These are phyloP conservation scores for Lutjanus campechanus DNA, from an alignment of 2,797 vertebrate genomes.

Conservation along the genomic window DNA sequence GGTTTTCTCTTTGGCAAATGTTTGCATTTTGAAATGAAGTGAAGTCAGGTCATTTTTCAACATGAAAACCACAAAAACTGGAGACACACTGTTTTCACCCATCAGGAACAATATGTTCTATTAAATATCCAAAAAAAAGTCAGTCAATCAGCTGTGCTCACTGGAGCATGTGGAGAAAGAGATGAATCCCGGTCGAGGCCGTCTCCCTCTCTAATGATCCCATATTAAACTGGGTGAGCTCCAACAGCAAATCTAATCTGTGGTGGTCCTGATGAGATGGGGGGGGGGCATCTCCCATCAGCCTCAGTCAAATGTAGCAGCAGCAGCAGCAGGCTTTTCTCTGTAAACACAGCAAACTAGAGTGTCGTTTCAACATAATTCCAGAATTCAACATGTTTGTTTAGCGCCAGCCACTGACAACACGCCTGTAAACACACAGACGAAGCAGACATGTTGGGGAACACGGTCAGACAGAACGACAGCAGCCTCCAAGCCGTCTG, in stretches of 20 bases:
- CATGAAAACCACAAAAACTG: neutral
- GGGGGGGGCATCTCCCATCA: constrained; percentile 1
- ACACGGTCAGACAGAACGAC: constrained; percentile 5
- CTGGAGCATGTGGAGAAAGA: constrained; percentile 36
- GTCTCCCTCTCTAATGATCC: constrained; percentile 41
- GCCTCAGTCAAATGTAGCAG: neutral
- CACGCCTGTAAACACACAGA: constrained; percentile 4
- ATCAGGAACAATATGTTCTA: constrained; percentile 18
- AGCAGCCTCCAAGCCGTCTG: constrained; percentile 27
- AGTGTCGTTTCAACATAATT: neutral
- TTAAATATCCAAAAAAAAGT: constrained; percentile 35
- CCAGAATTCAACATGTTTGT: constrained; percentile 20
- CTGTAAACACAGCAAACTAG: neutral
- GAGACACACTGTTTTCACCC: neutral
- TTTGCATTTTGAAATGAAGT: neutral
- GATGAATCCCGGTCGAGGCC: constrained; percentile 9
- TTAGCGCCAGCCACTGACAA: neutral
- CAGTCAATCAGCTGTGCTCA: constrained; percentile 35
- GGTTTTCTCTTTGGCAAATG: neutral
- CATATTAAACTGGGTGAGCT: constrained; percentile 48
- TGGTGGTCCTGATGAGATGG: constrained; percentile 1
- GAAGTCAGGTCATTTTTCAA: neutral
- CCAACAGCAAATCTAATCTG: constrained; percentile 53
- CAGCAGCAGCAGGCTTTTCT: neutral
- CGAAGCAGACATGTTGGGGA: neutral